These are phyloP conservation scores for Zoanthus sansibaricus DNA, from an alignment of 92 coral and sea anemone genomes.

Conservation along the genomic window DNA sequence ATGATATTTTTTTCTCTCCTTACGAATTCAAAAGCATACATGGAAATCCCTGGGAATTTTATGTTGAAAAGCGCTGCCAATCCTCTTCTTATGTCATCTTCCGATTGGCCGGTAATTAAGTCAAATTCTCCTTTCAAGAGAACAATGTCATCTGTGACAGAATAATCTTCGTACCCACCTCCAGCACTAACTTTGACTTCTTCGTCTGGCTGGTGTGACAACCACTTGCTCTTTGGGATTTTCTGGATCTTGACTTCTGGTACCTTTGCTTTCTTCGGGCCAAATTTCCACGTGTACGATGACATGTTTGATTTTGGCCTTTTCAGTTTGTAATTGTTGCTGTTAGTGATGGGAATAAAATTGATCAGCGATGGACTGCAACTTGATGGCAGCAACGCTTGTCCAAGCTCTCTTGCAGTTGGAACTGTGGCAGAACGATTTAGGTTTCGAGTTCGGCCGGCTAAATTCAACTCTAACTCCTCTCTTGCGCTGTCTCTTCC, in stretches of 20 bases:
- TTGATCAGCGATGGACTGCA: conserved; percentile 35
- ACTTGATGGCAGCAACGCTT: conserved; percentile 29
- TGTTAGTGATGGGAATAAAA: conserved; percentile 11
- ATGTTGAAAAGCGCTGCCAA: conserved; percentile 39
- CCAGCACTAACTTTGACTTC: conserved; percentile 46
- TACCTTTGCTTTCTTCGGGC: conserved; percentile 26
- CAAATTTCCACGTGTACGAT: conserved; percentile 37
- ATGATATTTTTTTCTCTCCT: conserved; percentile 53
- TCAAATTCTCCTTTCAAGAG: conserved; percentile 66
- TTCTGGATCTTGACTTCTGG: conserved; percentile 22
- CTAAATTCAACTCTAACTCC: conserved; percentile 38
- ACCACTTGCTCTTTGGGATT: conserved; percentile 54
- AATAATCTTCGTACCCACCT: conserved; percentile 53
- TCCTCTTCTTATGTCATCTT: conserved; percentile 56
- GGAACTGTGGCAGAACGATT: conserved; percentile 25
- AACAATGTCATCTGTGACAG: conserved; percentile 60
- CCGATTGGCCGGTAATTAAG: conserved; percentile 54
- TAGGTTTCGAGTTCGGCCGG: conserved; percentile 19
- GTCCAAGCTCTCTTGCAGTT: conserved; percentile 38
- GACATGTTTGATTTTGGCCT: conserved; percentile 18
- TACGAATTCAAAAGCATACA: conserved; percentile 52
- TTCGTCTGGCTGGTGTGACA: conserved; percentile 59
- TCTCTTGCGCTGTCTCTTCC: conserved; percentile 34
- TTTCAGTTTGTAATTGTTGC: conserved; percentile 26
- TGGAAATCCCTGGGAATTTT: conserved; percentile 19